Base-by-base conservation (phyloP, 2,797 vertebrate species). In the Chloroceryle inda region DNA sequence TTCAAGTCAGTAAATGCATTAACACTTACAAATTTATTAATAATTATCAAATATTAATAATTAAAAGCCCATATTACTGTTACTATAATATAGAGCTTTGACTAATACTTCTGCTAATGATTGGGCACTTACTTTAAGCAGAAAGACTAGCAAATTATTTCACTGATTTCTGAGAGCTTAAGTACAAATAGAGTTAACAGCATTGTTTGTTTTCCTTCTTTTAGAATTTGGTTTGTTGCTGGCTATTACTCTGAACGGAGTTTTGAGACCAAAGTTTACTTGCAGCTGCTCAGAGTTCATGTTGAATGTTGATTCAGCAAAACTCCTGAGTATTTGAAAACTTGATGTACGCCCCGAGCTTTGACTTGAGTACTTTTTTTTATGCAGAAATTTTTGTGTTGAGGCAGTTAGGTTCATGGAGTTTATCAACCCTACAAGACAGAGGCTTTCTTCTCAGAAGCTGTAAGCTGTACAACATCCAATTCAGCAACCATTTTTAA, bases 181-280 rank as follows among this genome's bases (percentile, higher is more conserved):
- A 64, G 50, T 29, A 59, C 81, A 73, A 68, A 21, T 7, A 80
- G 33, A 31, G 24, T 53, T 88, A 87, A 50, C 37, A 88, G 11
- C 44, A 38, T 19, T 95, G 35, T 78, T 91, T 68, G 33, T 64
- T 92, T 96, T 91, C 50, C 85, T 95, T 91, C 85, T 95, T 91
- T 49, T 42, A 68, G 33, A 85, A 81, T 71, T 92, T 96, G 15
- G 58, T 85, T 92, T 82, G 71, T 55, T 78, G 71, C 74, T 23
- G 7, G 31, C 66, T 92, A 53, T 58, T 75, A 35, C 52, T 29
- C 62, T 86, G 53, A 91, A 66, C 5, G 69, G 9, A 72, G 31
- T 81, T 92, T 78, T 81, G 55, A 91, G 44, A 92, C 47, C 44
- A 67, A 42, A 78, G 14, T 64, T 93, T 92, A 38, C 71, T 77